A percentile compares a stretch with the other conserved stretches of the same genome.
Evolutionary conservation across 2,888 invertebrate species (phyloP).

Genomic region (Margaritifera margaritifera): DNA sequence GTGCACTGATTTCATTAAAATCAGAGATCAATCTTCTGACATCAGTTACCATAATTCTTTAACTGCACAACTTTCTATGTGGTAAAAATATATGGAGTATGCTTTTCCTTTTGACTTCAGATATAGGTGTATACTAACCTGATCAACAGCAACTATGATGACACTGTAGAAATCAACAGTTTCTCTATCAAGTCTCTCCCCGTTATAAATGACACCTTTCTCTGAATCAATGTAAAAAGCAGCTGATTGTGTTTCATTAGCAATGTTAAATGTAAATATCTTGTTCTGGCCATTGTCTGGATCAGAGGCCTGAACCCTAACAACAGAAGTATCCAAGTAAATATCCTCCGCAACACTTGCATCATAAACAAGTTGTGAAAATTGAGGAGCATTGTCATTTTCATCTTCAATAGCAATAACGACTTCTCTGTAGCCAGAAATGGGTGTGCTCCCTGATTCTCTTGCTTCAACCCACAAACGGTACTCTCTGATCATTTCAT

Average conservation of each 20-base stretch:
- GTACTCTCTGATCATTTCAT: conserved; percentile 52
- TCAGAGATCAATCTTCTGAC: no score
- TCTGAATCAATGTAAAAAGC: conserved; percentile 91
- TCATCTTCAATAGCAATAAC: conserved; percentile 92
- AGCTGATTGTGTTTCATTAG: conserved; percentile 78
- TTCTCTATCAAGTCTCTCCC: conserved; percentile 85
- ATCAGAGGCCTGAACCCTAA: conserved; percentile 92
- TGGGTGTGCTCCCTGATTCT: conserved; percentile 74
- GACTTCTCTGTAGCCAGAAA: conserved; percentile 71
- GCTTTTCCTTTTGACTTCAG: no score
- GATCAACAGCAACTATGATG: conserved; percentile 86
- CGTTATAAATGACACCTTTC: conserved; percentile 86
- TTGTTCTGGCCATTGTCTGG: conserved; percentile 70
- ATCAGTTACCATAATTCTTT: no score
- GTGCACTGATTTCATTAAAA: no score
- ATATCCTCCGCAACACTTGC: conserved; percentile 83
- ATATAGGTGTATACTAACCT: conserved; percentile 72
- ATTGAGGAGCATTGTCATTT: conserved; percentile 92
- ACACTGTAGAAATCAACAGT: conserved; percentile 91
- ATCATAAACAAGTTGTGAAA: conserved; percentile 84
- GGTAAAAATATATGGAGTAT: no score
- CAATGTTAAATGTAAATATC: conserved; percentile 76
- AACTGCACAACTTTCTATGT: no score
- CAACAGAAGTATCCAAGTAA: conserved; percentile 30
- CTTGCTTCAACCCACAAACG: conserved; percentile 63